A percentile compares a stretch with the other conserved stretches of the same genome.
These are phyloP conservation scores for Podarcis lilfordi DNA, from an alignment of 2,797 vertebrate species.

Conservation along the genomic window DNA sequence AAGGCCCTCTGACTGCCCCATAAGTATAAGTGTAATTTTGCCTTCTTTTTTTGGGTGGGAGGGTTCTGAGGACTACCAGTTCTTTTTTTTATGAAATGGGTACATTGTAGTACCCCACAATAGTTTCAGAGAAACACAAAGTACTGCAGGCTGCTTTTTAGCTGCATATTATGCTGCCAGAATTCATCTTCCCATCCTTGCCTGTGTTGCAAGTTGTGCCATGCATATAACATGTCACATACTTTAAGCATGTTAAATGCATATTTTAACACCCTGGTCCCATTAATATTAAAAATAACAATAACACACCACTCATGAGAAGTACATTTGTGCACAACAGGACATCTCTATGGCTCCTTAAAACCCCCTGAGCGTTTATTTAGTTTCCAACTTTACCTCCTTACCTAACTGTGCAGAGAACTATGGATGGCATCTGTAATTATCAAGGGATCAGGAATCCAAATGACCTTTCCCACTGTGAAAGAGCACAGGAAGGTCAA, in stretches of 20 bases:
- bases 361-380: slow-evolving; percentile 62
- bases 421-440: slow-evolving; percentile 70
- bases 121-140: background rate
- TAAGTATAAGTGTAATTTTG: too few relatives aligned
- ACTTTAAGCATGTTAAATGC: background rate
- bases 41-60: too few relatives aligned
- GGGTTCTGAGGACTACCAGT: too few relatives aligned
- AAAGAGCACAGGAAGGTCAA: slow-evolving; percentile 72
- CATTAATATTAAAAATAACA: background rate
- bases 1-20: too few relatives aligned
- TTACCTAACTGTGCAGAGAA: slow-evolving; percentile 73
- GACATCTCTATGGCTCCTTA: slow-evolving; percentile 71
- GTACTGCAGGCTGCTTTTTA: background rate
- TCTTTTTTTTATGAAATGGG: too few relatives aligned
- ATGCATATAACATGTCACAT: background rate
- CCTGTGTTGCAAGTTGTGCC: background rate
- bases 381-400: slow-evolving; percentile 76
- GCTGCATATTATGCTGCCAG: background rate
- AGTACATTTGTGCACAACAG: slow-evolving; percentile 62
- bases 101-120: too few relatives aligned
- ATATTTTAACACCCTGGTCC: background rate
- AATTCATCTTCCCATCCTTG: background rate
- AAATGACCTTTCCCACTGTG: slow-evolving; percentile 64
- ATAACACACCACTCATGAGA: slow-evolving; percentile 19
- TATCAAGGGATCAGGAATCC: slow-evolving; percentile 67